Conservation (phyloP, 2,888 invertebrate species). For the Lymantria dispar region DNA sequence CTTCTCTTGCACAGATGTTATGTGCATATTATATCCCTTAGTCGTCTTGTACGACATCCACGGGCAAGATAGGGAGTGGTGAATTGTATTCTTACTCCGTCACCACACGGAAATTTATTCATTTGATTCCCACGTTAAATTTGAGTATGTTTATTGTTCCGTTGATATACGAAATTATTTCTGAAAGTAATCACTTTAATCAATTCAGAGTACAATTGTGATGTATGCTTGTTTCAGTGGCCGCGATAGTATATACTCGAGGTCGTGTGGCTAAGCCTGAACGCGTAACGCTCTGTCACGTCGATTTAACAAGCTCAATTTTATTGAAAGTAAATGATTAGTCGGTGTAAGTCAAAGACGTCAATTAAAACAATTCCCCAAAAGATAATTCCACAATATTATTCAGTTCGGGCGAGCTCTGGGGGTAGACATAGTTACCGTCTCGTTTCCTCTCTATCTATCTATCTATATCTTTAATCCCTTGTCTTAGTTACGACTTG, state of each 20-base stretch:
- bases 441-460: constrained; percentile 39
- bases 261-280: constrained; percentile 48
- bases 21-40: too few relatives aligned
- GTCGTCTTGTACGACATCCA: too few relatives aligned
- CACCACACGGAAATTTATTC: too few relatives aligned
- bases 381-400: constrained; percentile 19
- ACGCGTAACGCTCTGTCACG: constrained; percentile 54
- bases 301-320: constrained; percentile 80
- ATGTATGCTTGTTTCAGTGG: constrained; percentile 20
- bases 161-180: too few relatives aligned
- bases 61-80: too few relatives aligned
- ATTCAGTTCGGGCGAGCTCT: constrained; percentile 42
- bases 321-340: constrained; percentile 65
- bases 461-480: constrained; percentile 21
- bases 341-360: constrained; percentile 71
- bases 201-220: too few relatives aligned
- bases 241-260: constrained; percentile 33
- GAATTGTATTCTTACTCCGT: too few relatives aligned
- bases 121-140: too few relatives aligned
- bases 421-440: constrained; percentile 43
- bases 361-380: constrained; percentile 58
- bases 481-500: constrained; percentile 35
- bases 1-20: too few relatives aligned
- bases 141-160: too few relatives aligned
- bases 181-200: too few relatives aligned